Conservation (phyloP, 2,113 vertebrate species). For the Semicossyphus pulcher region DNA sequence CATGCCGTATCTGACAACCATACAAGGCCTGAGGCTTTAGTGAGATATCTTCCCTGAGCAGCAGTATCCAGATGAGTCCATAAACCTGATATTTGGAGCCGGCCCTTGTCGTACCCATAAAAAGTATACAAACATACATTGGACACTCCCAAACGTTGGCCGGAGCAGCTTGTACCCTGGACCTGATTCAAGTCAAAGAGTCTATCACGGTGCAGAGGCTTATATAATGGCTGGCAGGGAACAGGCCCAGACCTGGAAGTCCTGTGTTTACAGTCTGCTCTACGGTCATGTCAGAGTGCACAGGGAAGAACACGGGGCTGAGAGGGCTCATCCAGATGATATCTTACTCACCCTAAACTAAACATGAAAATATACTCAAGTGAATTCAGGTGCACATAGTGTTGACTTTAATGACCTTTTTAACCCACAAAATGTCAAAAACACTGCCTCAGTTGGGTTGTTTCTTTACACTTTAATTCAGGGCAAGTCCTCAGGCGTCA, state of each 20-base stretch:
- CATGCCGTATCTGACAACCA: neutral
- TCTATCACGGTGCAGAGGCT: slow-evolving; percentile 32
- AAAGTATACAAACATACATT: slow-evolving; percentile 13
- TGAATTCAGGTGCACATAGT: neutral
- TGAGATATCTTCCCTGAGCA: too few relatives aligned
- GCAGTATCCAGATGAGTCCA: neutral
- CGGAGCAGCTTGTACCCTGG: slow-evolving; percentile 60
- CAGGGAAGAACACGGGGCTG: slow-evolving; percentile 40
- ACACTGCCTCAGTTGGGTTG: neutral
- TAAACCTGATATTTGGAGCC: neutral
- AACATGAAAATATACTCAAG: neutral
- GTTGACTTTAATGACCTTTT: neutral
- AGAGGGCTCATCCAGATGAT: slow-evolving; percentile 14
- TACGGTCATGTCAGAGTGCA: slow-evolving; percentile 45
- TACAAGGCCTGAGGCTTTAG: too few relatives aligned
- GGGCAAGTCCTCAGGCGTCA: too few relatives aligned
- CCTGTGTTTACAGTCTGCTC: slow-evolving; percentile 72
- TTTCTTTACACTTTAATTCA: too few relatives aligned
- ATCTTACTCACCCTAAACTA: slow-evolving; percentile 3
- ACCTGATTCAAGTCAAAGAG: slow-evolving; percentile 38
- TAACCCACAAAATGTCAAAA: neutral
- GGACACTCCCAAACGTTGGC: slow-evolving; percentile 37
- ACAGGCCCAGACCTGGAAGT: slow-evolving; percentile 70
- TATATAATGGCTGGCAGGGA: slow-evolving; percentile 50
- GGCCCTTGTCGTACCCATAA: neutral